Evolutionary conservation across 2,113 vertebrate genomes (phyloP).

Genomic region (Aptenodytes patagonicus): DNA sequence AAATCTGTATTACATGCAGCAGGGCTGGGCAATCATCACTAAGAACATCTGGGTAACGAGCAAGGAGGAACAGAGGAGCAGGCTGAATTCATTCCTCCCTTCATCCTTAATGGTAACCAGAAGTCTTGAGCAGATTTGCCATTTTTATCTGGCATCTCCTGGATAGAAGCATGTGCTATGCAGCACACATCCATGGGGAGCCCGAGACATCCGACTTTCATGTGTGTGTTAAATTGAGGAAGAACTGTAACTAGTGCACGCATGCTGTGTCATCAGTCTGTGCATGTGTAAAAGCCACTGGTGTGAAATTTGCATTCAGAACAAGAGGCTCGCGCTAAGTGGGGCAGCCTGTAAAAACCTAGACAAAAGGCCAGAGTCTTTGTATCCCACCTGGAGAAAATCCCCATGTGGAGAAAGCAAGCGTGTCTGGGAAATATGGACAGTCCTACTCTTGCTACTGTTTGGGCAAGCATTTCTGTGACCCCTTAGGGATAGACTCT

Average conservation of each 20-base stretch:
- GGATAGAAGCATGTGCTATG: not conserved
- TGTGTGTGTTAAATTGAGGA: not conserved
- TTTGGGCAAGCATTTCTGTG: not conserved
- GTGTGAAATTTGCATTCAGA: conserved; percentile 44
- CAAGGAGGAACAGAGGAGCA: not conserved
- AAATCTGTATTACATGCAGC: not conserved
- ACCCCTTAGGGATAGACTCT: not conserved
- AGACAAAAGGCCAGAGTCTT: not conserved
- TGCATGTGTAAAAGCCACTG: conserved; percentile 38
- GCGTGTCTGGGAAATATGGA: not conserved
- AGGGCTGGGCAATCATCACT: not conserved
- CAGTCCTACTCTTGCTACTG: not conserved
- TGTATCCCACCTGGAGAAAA: conserved; percentile 38
- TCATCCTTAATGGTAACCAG: not conserved
- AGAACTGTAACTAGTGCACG: not conserved
- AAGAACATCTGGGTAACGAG: not conserved
- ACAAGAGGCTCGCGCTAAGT: not conserved
- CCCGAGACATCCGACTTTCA: not conserved
- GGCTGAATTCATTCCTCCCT: not conserved
- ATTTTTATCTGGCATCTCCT: not conserved
- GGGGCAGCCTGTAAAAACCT: not conserved
- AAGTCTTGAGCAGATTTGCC: not conserved
- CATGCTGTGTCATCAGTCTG: conserved; percentile 1
- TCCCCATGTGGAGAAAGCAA: not conserved
- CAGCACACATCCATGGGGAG: not conserved